Percentiles rank a stretch among this genome's conserved stretches.
phyloP scores from a whole-genome alignment of 2,888 invertebrate species.

The Synergus laeviventris region DNA sequence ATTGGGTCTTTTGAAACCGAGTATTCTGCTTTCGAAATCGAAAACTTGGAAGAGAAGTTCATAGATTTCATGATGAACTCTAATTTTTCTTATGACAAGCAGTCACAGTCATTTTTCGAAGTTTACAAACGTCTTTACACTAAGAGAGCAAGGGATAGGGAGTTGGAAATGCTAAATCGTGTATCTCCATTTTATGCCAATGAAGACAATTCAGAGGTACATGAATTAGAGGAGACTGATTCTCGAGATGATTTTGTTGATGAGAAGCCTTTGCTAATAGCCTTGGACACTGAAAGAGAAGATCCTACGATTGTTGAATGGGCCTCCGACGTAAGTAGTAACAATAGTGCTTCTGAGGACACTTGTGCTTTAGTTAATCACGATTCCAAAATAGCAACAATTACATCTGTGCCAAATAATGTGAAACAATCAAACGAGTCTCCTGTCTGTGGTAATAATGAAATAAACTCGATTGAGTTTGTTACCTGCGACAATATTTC shows the following conservation, averaged over 20 bases:
- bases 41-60: conserved; percentile 48
- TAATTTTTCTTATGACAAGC: conserved; percentile 46
- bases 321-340: not conserved
- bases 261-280: conserved; percentile 12
- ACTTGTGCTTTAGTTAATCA: too few species aligned
- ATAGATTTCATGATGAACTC: conserved; percentile 48
- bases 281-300: not conserved
- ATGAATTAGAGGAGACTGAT: not conserved
- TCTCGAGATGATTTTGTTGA: not conserved
- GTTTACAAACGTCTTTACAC: conserved; percentile 14
- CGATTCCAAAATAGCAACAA: not conserved
- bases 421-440: not conserved
- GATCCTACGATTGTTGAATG: not conserved
- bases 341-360: not conserved
- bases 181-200: not conserved
- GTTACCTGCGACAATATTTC: not conserved
- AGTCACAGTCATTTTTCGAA: conserved; percentile 11
- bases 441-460: not conserved
- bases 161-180: not conserved
- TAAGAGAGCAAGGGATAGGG: not conserved
- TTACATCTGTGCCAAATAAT: not conserved
- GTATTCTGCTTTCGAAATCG: conserved; percentile 53
- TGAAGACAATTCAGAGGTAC: not conserved
- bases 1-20: conserved; percentile 35
- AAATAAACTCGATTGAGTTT: not conserved